Conservation (phyloP, 2,113 vertebrate genomes). For the Pelmatolapia mariae region DNA sequence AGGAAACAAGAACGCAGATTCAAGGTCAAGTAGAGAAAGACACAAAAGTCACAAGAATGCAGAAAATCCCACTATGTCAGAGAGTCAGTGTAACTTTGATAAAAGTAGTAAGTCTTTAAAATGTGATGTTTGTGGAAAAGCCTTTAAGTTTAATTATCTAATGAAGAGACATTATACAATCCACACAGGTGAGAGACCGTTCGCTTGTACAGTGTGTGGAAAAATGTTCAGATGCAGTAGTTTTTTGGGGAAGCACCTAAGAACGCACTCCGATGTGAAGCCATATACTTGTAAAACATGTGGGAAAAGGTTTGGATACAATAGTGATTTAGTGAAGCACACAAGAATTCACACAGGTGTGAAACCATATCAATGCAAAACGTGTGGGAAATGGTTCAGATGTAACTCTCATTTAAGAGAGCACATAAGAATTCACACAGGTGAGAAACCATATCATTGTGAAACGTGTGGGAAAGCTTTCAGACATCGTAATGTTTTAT, state of each 20-base stretch:
- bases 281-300: neutral
- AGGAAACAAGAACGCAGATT: neutral
- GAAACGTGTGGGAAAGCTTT: neutral
- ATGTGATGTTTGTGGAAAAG: neutral
- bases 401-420: neutral
- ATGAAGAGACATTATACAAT: neutral
- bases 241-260: neutral
- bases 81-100: neutral
- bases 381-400: neutral
- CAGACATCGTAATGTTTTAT: neutral
- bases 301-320: neutral
- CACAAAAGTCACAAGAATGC: neutral
- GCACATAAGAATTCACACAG: neutral
- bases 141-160: neutral
- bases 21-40: neutral
- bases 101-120: neutral
- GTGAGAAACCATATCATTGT: neutral
- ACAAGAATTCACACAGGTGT: neutral
- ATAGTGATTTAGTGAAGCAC: neutral
- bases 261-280: neutral
- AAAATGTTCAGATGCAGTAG: neutral
- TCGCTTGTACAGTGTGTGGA: neutral
- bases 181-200: neutral
- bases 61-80: neutral
- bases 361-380: neutral